Conservation (phyloP, 2,888 invertebrate genomes). For the Tillus elongatus region DNA sequence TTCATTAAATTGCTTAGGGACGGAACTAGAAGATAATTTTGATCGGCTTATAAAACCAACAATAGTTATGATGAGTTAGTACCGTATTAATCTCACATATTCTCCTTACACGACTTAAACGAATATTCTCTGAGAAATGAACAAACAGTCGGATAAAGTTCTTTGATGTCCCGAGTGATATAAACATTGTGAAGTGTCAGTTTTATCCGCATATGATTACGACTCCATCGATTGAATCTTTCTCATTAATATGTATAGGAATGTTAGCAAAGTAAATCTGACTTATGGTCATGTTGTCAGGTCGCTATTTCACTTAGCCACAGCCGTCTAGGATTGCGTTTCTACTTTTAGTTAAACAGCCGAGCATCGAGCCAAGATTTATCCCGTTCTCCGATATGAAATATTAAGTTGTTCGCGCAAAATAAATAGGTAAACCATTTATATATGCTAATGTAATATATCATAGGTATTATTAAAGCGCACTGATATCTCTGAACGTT, state of each 20-base stretch:
- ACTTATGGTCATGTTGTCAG: background rate
- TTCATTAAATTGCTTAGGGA: too few species aligned
- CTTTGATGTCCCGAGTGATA: background rate
- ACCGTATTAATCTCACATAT: too few species aligned
- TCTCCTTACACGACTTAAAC: too few species aligned
- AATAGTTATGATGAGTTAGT: too few species aligned
- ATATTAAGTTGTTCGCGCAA: constrained; percentile 1
- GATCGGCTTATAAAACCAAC: too few species aligned
- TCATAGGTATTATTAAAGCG: too few species aligned
- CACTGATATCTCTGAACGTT: too few species aligned
- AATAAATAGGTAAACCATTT: constrained; percentile 1
- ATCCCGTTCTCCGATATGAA: background rate
- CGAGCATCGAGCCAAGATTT: too few species aligned
- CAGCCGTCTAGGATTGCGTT: background rate
- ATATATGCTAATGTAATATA: background rate
- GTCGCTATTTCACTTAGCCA: too few species aligned
- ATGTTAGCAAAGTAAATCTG: background rate
- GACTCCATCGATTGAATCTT: constrained; percentile 3
- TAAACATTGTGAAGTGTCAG: background rate
- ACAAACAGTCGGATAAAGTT: background rate
- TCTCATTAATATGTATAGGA: background rate
- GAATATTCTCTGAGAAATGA: background rate
- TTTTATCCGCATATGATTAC: constrained; percentile 2
- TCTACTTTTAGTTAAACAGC: background rate
- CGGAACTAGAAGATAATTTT: too few species aligned